A percentile compares a stretch with the other conserved stretches of the same genome.
Conservation (phyloP, 2,888 invertebrate genomes). For the Eupithecia subumbrata region DNA sequence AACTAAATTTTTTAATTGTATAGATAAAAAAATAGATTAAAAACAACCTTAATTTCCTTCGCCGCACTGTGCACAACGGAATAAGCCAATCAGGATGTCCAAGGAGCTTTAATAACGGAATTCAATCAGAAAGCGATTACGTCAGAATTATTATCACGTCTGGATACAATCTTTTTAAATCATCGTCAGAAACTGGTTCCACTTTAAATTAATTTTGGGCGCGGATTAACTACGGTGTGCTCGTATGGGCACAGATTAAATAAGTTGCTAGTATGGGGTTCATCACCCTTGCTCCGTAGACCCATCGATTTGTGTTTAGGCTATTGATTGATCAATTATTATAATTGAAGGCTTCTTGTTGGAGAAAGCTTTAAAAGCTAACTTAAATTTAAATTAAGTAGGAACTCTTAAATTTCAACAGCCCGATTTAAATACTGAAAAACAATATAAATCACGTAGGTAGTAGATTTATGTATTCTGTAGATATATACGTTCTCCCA, state of each 20-base stretch:
- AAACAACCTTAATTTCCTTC: neutral
- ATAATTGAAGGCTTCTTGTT: slow-evolving; percentile 35
- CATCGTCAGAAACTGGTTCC: slow-evolving; percentile 50
- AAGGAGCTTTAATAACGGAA: neutral
- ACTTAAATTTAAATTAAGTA: slow-evolving; percentile 4
- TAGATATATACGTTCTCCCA: too few relatives aligned
- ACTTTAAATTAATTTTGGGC: slow-evolving; percentile 61
- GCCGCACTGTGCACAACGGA: neutral
- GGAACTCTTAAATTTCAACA: neutral
- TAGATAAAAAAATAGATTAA: neutral
- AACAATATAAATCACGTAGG: neutral
- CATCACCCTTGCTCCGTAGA: slow-evolving; percentile 50
- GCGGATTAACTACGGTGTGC: slow-evolving; percentile 55
- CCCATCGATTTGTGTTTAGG: slow-evolving; percentile 38
- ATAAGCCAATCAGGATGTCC: neutral
- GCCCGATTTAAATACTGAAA: neutral
- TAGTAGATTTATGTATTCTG: too few relatives aligned
- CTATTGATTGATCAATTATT: slow-evolving; percentile 42
- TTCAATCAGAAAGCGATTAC: slow-evolving; percentile 37
- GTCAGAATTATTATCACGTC: slow-evolving; percentile 37
- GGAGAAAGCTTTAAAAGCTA: slow-evolving; percentile 20
- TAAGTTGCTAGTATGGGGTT: slow-evolving; percentile 49
- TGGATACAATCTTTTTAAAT: slow-evolving; percentile 30
- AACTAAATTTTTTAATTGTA: too few relatives aligned
- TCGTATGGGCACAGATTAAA: slow-evolving; percentile 25